Evolutionary conservation across 1,140 invertebrate genomes (phyloP), one percentile per base, ranked within the genome.

Genomic region (Drosophila prosaltans): DNA sequence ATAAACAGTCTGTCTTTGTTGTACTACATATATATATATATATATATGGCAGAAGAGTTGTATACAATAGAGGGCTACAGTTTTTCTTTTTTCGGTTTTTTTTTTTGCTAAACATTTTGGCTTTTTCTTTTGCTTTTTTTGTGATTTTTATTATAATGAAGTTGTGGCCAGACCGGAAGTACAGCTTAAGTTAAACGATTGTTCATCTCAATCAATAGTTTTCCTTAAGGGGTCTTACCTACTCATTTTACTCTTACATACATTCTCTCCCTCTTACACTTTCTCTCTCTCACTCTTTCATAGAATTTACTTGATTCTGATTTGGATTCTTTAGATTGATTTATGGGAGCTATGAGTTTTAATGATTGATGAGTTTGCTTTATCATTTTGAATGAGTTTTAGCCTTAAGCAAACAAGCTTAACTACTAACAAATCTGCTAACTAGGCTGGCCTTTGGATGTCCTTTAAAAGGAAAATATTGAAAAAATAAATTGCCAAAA

Each of bases 1-100:
- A 91, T 91, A 91, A 91, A 89, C 81, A 80, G 72, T 80, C 84
- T 89, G 86, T 81, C 80, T 80, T 81, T 84, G 79, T 77, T 77
- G 75, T 67, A 26, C 9, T 24, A 10, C 24, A 26, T 26, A 48
- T 45, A 16, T 16, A 16, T 16, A 26, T 26, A 24, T 16, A n/a
- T 21, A 48, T 48, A 26, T 26, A 24, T 10, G 45, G 45, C 5
- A 48, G 45, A 48, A 51, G 45, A 51, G 45, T 51, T 51, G 45
- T 51, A 26, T 51, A 51, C 41, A 43, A 69, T 74, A 41, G 51
- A 26, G 51, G 60, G 36, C 66, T 40, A 65, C 72, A 28, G 40
- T 28, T 60, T 65, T 72, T 71, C 72, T 62, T 57, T 64, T 41
- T 41, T 55, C 36, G 51, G 7, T 7, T 32, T 66, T n/a, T 41